phyloP scores from a whole-genome alignment of 2,888 invertebrate genomes.

The Parnassius orleans region DNA sequence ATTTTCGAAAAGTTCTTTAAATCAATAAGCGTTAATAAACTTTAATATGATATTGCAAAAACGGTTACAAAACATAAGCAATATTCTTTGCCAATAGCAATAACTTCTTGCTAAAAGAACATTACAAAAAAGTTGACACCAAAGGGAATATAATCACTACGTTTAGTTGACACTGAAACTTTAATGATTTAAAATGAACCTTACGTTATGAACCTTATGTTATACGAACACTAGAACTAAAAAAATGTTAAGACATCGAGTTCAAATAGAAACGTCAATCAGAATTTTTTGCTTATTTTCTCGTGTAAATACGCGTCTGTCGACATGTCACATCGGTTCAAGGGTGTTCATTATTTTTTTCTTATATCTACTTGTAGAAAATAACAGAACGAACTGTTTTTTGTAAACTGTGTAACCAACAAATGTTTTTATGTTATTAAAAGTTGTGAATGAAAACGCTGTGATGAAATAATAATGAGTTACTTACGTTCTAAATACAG shows the following conservation, averaged over 20 bases:
- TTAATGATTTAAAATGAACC: background rate
- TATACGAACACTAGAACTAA: background rate
- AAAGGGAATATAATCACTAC: too few relatives aligned
- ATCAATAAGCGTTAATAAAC: too few relatives aligned
- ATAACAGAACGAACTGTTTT: background rate
- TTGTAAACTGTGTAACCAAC: background rate
- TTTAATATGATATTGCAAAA: too few relatives aligned
- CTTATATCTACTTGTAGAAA: background rate
- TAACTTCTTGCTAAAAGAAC: background rate
- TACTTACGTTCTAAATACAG: too few relatives aligned
- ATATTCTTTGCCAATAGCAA: background rate
- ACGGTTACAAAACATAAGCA: too few relatives aligned
- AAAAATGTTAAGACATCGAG: slow-evolving; percentile 8
- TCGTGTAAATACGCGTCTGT: slow-evolving; percentile 25
- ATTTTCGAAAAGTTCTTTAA: too few relatives aligned
- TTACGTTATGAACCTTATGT: background rate
- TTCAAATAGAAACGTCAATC: slow-evolving; percentile 31
- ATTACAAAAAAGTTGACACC: too few relatives aligned
- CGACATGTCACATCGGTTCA: slow-evolving; percentile 23
- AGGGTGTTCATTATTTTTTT: slow-evolving; percentile 22
- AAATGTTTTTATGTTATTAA: background rate
- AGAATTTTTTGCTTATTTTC: slow-evolving; percentile 27
- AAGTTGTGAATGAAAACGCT: too few relatives aligned
- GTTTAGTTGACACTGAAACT: background rate
- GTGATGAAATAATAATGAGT: too few relatives aligned